Percentiles rank a stretch among this genome's conserved stretches.
phyloP scores from a whole-genome alignment of 2,888 invertebrate species.

The Cetonia aurata region DNA sequence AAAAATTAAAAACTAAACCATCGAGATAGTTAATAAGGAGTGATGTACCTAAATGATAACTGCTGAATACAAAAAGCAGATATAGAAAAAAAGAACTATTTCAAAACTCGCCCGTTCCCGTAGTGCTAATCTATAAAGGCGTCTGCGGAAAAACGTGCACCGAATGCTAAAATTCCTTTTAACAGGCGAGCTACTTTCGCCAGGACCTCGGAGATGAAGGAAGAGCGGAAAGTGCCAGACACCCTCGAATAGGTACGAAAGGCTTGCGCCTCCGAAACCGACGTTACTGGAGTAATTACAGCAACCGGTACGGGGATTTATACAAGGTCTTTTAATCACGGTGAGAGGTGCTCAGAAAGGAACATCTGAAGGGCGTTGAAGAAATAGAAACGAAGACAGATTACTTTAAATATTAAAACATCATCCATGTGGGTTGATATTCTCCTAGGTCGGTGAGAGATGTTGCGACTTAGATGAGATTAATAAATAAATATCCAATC shows the following conservation, averaged over 20 bases:
- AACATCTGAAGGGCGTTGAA: too few species aligned
- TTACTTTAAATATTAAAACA: too few species aligned
- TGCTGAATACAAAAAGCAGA: not conserved
- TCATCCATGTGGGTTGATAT: too few species aligned
- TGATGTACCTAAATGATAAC: constrained; percentile 29
- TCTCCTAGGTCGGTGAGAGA: too few species aligned
- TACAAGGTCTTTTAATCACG: constrained; percentile 8
- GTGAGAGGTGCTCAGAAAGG: too few species aligned
- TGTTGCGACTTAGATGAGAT: too few species aligned
- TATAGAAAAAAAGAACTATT: constrained; percentile 20
- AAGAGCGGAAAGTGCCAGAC: not conserved
- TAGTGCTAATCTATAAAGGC: constrained; percentile 29
- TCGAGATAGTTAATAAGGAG: too few species aligned
- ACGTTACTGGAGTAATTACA: constrained; percentile 16
- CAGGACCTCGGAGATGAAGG: constrained; percentile 5
- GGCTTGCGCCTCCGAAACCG: not conserved
- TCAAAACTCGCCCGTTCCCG: constrained; percentile 16
- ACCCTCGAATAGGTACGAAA: too few species aligned
- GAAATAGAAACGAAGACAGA: too few species aligned
- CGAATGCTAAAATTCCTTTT: constrained; percentile 9
- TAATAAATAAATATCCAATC: too few species aligned
- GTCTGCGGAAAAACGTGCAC: constrained; percentile 34
- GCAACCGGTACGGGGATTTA: not conserved
- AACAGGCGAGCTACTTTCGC: constrained; percentile 7
- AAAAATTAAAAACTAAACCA: not conserved